Percentiles rank a stretch among this genome's conserved stretches.
Conservation (phyloP, 2,113 vertebrate species). For the Phodopus roborovskii region DNA sequence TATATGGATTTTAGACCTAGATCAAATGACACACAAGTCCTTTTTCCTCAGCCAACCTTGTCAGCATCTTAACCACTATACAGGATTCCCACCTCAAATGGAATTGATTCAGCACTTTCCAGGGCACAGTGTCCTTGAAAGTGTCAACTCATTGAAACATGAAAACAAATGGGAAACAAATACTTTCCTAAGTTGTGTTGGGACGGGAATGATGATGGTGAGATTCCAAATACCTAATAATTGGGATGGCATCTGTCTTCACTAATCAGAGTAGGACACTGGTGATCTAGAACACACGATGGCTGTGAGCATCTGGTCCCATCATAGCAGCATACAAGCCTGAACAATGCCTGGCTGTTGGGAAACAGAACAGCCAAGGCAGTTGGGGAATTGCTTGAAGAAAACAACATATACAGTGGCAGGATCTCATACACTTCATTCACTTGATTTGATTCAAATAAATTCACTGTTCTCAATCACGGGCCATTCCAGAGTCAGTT, state of each 20-base stretch:
- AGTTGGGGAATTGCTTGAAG: not conserved
- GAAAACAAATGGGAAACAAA: not conserved
- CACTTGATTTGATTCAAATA: constrained; percentile 25
- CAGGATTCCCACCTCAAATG: not conserved
- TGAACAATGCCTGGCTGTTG: not conserved
- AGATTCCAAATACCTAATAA: constrained; percentile 1
- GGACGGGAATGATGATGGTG: not conserved
- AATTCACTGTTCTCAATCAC: not conserved
- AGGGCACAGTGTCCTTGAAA: not conserved
- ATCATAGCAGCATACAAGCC: rapidly evolving
- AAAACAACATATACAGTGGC: not conserved
- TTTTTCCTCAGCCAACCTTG: not conserved
- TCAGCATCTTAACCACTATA: not conserved
- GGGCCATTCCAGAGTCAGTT: not conserved
- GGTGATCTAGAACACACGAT: not conserved
- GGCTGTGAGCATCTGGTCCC: not conserved
- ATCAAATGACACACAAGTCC: too few species aligned
- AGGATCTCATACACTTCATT: not conserved
- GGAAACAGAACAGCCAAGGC: not conserved
- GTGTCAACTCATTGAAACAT: not conserved
- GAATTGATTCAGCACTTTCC: not conserved
- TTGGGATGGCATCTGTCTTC: not conserved
- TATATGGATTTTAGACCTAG: too few species aligned
- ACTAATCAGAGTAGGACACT: not conserved
- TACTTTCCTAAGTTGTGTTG: not conserved